These are phyloP conservation scores for Apis mellifera DNA, from an alignment of 1,140 invertebrate genomes.

Conservation along the genomic window Amel_HAv3.1 CM009935.2:10377501-10378000, in stretches of 20 bases:
- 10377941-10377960: too few species aligned
- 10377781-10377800: too few species aligned
- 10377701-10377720: slow-evolving; percentile 34
- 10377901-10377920: too few species aligned
- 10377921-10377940: too few species aligned
- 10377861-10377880: too few species aligned
- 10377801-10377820: too few species aligned
- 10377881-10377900: too few species aligned
- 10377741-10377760: background rate
- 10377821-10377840: too few species aligned
- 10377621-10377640: slow-evolving; percentile 20
- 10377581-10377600: background rate
- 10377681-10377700: slow-evolving; percentile 25
- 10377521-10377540: background rate
- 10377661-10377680: background rate
- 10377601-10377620: slow-evolving; percentile 28
- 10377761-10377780: background rate
- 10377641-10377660: slow-evolving; percentile 41
- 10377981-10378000: background rate
- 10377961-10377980: too few species aligned
- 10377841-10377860: too few species aligned
- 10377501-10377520: too few species aligned
- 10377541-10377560: background rate
- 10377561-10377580: background rate
- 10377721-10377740: slow-evolving; percentile 8